phyloP scores from a whole-genome alignment of 2,797 vertebrate genomes.

The Gorsachius magnificus region DNA sequence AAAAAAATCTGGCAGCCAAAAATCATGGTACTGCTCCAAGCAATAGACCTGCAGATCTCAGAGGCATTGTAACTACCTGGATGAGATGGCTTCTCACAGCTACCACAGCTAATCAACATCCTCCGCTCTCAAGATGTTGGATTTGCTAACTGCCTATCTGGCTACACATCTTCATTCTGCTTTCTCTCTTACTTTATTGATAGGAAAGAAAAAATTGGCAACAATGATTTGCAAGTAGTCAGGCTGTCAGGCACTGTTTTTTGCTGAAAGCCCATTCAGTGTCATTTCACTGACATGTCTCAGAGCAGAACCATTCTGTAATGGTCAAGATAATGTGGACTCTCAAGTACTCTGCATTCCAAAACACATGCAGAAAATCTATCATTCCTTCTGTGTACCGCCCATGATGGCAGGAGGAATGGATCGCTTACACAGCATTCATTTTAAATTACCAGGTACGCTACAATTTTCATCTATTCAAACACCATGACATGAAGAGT shows the following conservation, averaged over 20 bases:
- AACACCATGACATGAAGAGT: not conserved
- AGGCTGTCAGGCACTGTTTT: not conserved
- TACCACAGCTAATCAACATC: not conserved
- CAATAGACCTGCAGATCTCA: not conserved
- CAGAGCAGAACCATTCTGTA: not conserved
- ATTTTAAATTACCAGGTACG: not conserved
- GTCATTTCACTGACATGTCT: not conserved
- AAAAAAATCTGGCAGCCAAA: not conserved
- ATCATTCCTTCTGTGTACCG: not conserved
- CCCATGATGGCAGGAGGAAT: not conserved
- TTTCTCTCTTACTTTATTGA: conserved; percentile 8
- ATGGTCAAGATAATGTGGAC: not conserved
- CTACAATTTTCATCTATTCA: not conserved
- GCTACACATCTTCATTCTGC: not conserved
- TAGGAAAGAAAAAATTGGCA: not conserved
- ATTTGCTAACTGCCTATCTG: not conserved
- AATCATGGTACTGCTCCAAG: not conserved
- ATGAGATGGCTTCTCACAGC: not conserved
- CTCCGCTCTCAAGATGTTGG: not conserved
- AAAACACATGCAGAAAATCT: not conserved
- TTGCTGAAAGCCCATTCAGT: not conserved
- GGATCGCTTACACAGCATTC: not conserved
- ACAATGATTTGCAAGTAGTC: not conserved
- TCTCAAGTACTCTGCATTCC: not conserved
- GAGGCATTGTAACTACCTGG: not conserved